Evolutionary conservation across 2,888 invertebrate species (phyloP).

Genomic region (Drosophila mimetica): DNA sequence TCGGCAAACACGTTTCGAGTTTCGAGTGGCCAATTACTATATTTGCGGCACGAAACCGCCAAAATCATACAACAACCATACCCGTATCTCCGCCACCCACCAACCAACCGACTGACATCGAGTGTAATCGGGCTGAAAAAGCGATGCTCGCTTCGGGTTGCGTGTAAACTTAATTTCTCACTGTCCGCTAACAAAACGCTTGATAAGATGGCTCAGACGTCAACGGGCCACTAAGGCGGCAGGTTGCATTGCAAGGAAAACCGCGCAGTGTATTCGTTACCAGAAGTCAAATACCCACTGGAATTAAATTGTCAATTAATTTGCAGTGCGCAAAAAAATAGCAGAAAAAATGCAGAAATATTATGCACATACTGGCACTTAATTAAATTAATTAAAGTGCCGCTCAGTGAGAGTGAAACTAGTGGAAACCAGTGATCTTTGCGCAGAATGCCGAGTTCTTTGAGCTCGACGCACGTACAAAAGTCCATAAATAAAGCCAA

Average conservation of each 20-base stretch:
- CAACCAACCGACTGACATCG: constrained; percentile 12
- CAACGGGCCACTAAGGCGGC: constrained; percentile 39
- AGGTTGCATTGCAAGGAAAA: constrained; percentile 18
- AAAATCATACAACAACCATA: background rate
- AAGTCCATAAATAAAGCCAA: constrained; percentile 5
- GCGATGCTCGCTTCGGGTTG: constrained; percentile 35
- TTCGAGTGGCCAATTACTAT: constrained; percentile 41
- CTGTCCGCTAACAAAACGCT: constrained; percentile 24
- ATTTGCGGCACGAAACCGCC: constrained; percentile 41
- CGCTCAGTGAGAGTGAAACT: constrained; percentile 14
- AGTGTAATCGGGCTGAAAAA: constrained; percentile 33
- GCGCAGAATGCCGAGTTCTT: constrained; percentile 18
- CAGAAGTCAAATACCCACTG: constrained; percentile 1
- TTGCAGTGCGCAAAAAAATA: constrained; percentile 2
- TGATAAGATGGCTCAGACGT: constrained; percentile 38
- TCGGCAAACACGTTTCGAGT: constrained; percentile 67
- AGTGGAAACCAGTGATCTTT: constrained; percentile 20
- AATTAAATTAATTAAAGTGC: constrained; percentile 21
- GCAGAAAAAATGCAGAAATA: constrained; percentile 20
- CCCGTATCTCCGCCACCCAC: constrained; percentile 1
- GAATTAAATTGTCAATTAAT: constrained; percentile 34
- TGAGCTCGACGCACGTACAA: constrained; percentile 39
- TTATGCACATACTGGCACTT: constrained; percentile 21
- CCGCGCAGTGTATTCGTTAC: constrained; percentile 6
- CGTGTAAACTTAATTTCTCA: constrained; percentile 33